Conservation (phyloP, 1,140 invertebrate genomes). For the Drosophila elegans region DNA sequence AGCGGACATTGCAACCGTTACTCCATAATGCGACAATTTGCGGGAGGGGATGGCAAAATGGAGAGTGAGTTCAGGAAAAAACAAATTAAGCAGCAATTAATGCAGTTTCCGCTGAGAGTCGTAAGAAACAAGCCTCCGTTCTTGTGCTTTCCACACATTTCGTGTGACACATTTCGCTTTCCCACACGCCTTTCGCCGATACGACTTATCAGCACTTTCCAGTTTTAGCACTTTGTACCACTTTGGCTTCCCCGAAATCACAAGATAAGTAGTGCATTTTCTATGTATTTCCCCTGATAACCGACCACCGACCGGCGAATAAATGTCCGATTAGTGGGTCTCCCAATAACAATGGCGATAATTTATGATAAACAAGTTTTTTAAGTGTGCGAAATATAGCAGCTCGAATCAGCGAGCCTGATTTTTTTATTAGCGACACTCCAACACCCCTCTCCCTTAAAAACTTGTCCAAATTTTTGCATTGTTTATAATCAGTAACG, state of each 20-base stretch:
- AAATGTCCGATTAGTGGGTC: slow-evolving; percentile 34
- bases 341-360: slow-evolving; percentile 31
- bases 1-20: slow-evolving; percentile 69
- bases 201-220: slow-evolving; percentile 27
- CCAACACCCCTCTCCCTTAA: not conserved
- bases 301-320: slow-evolving; percentile 12
- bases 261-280: slow-evolving; percentile 44
- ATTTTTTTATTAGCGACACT: slow-evolving; percentile 5
- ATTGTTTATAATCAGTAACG: slow-evolving; percentile 30
- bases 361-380: slow-evolving; percentile 65
- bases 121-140: slow-evolving; percentile 17
- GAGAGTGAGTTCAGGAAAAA: slow-evolving; percentile 63
- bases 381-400: slow-evolving; percentile 64
- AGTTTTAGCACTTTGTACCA: slow-evolving; percentile 22
- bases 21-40: slow-evolving; percentile 68
- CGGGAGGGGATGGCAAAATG: slow-evolving; percentile 6
- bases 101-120: slow-evolving; percentile 44
- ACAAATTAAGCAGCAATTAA: slow-evolving; percentile 72
- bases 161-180: slow-evolving; percentile 29
- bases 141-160: not conserved
- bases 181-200: slow-evolving; percentile 11
- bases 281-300: slow-evolving; percentile 28
- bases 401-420: slow-evolving; percentile 14
- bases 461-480: slow-evolving; percentile 31
- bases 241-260: slow-evolving; percentile 1